phyloP scores from a whole-genome alignment of 2,888 invertebrate species.

The Conus canariensis region DNA sequence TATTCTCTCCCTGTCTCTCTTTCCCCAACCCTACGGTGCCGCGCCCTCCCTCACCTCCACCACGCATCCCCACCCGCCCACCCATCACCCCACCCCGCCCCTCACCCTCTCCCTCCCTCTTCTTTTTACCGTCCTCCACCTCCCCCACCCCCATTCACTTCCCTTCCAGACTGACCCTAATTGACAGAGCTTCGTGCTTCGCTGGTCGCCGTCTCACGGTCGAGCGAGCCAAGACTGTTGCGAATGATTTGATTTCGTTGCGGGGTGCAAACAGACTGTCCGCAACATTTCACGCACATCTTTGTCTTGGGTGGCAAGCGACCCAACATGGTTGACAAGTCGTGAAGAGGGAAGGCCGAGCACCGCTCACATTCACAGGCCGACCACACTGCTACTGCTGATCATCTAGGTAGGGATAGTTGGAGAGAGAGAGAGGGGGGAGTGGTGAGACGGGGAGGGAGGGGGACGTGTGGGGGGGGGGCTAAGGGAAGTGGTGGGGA shows the following conservation, averaged over 20 bases:
- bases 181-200: slow-evolving; percentile 35
- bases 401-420: too few relatives aligned
- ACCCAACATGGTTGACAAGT: background rate
- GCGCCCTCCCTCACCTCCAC: background rate
- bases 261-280: slow-evolving; percentile 34
- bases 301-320: slow-evolving; percentile 1
- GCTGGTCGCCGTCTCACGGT: slow-evolving; percentile 22
- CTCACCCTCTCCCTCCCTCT: background rate
- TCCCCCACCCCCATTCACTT: background rate
- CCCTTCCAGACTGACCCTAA: slow-evolving; percentile 30
- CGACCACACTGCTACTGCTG: too few relatives aligned
- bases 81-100: background rate
- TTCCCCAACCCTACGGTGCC: background rate
- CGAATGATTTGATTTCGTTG: slow-evolving; percentile 39
- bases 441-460: background rate
- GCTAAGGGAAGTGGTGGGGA: background rate
- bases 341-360: background rate
- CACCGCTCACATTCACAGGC: too few relatives aligned
- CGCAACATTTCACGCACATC: slow-evolving; percentile 29
- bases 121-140: background rate
- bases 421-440: too few relatives aligned
- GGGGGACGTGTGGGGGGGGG: slow-evolving; percentile 6
- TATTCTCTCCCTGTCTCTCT: too few relatives aligned
- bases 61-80: background rate
- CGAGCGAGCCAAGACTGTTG: background rate